Evolutionary conservation across 2,888 invertebrate species (phyloP).

Genomic region (Syritta pipiens): DNA sequence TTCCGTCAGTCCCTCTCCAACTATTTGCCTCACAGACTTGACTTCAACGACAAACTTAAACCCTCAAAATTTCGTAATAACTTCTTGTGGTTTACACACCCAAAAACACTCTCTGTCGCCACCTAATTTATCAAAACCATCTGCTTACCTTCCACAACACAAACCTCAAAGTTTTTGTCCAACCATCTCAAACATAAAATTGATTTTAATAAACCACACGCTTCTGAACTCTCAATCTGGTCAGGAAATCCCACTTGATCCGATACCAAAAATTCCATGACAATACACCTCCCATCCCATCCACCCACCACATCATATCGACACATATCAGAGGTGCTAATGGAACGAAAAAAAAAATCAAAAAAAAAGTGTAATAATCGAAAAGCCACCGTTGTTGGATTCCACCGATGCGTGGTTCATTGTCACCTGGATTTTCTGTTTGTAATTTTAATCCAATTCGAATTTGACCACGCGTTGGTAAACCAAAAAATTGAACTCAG

Average conservation of each 20-base stretch:
- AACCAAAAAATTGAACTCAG: background rate
- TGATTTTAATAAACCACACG: too few relatives aligned
- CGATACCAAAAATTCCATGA: conserved; percentile 7
- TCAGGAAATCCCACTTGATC: background rate
- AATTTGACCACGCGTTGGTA: conserved; percentile 6
- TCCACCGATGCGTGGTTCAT: conserved; percentile 9
- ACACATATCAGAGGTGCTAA: conserved; percentile 8
- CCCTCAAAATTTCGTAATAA: too few relatives aligned
- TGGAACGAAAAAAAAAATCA: conserved; percentile 9
- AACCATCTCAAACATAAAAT: too few relatives aligned
- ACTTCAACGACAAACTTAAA: too few relatives aligned
- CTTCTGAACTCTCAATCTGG: too few relatives aligned
- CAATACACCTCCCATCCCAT: background rate
- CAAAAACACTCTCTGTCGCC: too few relatives aligned
- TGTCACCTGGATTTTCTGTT: conserved; percentile 6
- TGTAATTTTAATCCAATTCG: conserved; percentile 24
- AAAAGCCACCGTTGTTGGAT: background rate
- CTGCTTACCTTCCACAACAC: too few relatives aligned
- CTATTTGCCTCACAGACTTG: too few relatives aligned
- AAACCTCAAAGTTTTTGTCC: too few relatives aligned
- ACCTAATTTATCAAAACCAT: too few relatives aligned
- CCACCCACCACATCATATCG: background rate
- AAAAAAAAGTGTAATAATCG: conserved; percentile 21
- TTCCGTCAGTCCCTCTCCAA: too few relatives aligned
- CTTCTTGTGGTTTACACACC: too few relatives aligned